A percentile compares a stretch with the other conserved stretches of the same genome.
These are phyloP conservation scores for Pocillopora meandrina DNA, from an alignment of 92 coral and sea anemone genomes.

Conservation along the genomic window DNA sequence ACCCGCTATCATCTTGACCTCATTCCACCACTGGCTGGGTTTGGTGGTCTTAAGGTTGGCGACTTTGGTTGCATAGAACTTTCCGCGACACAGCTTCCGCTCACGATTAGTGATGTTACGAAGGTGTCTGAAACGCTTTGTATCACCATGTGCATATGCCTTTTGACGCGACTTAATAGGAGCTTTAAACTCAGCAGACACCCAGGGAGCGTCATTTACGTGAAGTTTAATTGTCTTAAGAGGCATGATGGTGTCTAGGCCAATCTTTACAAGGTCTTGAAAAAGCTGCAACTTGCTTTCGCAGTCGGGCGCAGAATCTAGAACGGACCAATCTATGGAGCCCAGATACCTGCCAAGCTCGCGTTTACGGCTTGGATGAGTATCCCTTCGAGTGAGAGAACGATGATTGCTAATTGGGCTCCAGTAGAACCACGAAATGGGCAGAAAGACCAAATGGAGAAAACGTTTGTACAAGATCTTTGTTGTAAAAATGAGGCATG, in stretches of 20 bases:
- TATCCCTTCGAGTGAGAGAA: conserved; percentile 41
- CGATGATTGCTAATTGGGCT: conserved; percentile 34
- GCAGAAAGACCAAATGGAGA: conserved; percentile 58
- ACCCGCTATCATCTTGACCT: conserved; percentile 59
- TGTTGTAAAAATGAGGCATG: conserved; percentile 47
- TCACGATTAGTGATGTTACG: conserved; percentile 1
- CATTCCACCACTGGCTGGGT: conserved; percentile 67
- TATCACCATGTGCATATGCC: conserved; percentile 37
- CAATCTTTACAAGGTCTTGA: conserved; percentile 28
- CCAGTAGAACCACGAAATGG: conserved; percentile 37
- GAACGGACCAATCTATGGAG: conserved; percentile 61
- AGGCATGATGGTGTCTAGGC: conserved; percentile 46
- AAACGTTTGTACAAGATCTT: conserved; percentile 44
- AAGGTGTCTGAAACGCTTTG: neutral
- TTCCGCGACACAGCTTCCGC: conserved; percentile 47
- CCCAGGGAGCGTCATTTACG: conserved; percentile 53
- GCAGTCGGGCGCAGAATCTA: conserved; percentile 15
- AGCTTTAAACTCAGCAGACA: conserved; percentile 47
- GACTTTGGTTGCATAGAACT: conserved; percentile 45
- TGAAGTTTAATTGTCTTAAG: conserved; percentile 24
- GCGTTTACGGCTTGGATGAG: conserved; percentile 28
- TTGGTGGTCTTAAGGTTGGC: conserved; percentile 54
- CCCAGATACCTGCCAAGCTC: conserved; percentile 53
- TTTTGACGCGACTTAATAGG: conserved; percentile 29
- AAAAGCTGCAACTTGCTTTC: conserved; percentile 37